Base-by-base conservation (phyloP, 1,140 invertebrate genomes). In the Bombus sylvicola region DNA sequence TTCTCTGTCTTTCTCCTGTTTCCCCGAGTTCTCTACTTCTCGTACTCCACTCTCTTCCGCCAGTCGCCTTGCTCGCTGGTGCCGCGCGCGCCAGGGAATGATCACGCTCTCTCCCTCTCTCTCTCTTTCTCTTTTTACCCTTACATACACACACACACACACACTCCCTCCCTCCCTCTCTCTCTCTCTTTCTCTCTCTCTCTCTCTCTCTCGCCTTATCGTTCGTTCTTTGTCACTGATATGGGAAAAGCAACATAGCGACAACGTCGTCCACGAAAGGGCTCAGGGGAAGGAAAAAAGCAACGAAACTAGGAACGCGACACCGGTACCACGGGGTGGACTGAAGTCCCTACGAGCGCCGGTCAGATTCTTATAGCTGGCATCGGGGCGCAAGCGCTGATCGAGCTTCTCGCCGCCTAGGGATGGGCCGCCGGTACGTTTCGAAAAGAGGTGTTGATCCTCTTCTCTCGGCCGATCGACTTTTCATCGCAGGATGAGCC, bases 371-470 rank as follows among this genome's bases (percentile, higher is more conserved):
- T 89, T 88, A 85, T 85, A 89, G 77, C 43, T 66, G 18, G 78
- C 73, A 57, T 74, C 5, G 73, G 47, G 39, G 88, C 88, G 88
- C 88, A 88, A 68, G 88, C 88, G 88, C 77, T 12, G 73, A 13
- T 69, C 57, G 73, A 88, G 66, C 82, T 57, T 37, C 59, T 62
- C 69, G 47, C 34, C 78, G 80, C 28, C 74, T 83, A 89, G 87
- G 88, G 88, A 81, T 89, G 88, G 88, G 87, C 87, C 76, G 87
- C 87, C 76, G 71, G 37, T 79, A 72, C 87, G 73, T 89, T 89
- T 89, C 88, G 74, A 89, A 89, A 89, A 89, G 88, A 78, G 88
- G 73, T 80, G 87, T 85, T 87, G 87, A 89, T 89, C 87, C 86
- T 87, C 82, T 66, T 59, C 81, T 83, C 86, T 77, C 87, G 59